phyloP scores from a whole-genome alignment of 2,888 invertebrate species.

The Drosophila mettleri region DNA sequence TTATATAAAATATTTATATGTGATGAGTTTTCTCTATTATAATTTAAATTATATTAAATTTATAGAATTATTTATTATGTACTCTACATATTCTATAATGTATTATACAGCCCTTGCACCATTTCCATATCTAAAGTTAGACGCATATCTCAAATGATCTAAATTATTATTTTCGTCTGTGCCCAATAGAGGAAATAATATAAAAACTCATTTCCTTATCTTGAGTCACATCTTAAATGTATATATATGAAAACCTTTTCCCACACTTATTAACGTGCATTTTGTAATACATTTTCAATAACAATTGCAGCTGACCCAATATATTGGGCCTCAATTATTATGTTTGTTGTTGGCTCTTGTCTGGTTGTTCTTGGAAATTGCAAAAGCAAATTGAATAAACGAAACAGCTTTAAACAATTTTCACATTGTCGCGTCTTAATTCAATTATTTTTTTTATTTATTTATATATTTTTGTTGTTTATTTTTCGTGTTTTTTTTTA shows the following conservation, averaged over 20 bases:
- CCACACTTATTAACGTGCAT: conserved; percentile 39
- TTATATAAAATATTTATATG: too few species aligned
- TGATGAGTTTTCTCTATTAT: too few species aligned
- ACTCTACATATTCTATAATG: not conserved
- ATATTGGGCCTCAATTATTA: conserved; percentile 31
- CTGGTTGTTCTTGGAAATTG: conserved; percentile 35
- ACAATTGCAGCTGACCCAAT: conserved; percentile 31
- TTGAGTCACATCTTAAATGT: not conserved
- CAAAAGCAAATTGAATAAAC: conserved; percentile 45
- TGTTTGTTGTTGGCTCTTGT: conserved; percentile 27
- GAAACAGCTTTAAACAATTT: conserved; percentile 54
- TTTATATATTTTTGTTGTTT: conserved; percentile 8
- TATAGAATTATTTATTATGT: too few species aligned
- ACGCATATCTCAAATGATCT: not conserved
- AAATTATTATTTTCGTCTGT: not conserved
- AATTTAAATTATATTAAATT: not conserved
- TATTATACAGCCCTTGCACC: not conserved
- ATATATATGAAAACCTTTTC: conserved; percentile 10
- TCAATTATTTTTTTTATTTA: conserved; percentile 38
- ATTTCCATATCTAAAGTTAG: not conserved
- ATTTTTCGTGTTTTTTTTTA: conserved; percentile 9
- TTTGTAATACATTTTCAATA: conserved; percentile 8
- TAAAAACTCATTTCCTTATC: not conserved
- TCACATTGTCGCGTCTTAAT: conserved; percentile 74
- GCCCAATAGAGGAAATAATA: not conserved